Evolutionary conservation across 2,888 invertebrate genomes (phyloP), one percentile per base, ranked within the genome.

Genomic region (Mallateleia sp.): DNA sequence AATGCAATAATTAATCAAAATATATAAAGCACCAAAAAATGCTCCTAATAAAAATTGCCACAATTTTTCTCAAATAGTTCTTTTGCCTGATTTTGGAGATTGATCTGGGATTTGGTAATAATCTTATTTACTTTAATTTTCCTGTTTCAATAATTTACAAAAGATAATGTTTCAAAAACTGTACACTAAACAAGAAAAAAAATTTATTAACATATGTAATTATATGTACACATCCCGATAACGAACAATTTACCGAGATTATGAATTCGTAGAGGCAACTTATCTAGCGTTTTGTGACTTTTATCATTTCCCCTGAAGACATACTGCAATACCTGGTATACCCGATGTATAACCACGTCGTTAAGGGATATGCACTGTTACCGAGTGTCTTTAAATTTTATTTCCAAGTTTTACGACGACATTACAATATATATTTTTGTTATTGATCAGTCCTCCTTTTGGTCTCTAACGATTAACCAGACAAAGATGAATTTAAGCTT

Each of bases 321-420:
- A 42, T 54, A 69, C 18, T 66, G 77, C 67, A 78, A 79, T 58
- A 79, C 69, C 28, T 14, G 20, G 67, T 38, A 58, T 28, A 69
- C 28, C 7, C 25, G 50, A 69, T 60, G 50, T 38, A 78, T 78
- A 24, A 50, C 9, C 38, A 32, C 47, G 47, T 18, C 54, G 45
- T 78, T 69, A 50, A 34, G 62, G 38, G n/a, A 77, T 66, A 77
- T 66, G 32, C 77, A 77, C 56, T 77, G 77, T 77, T 77, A 77
- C 9, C 20, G 34, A 77, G 56, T 54, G 66, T 66, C 18, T 38
- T n/a, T 18, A 66, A 42, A 66, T 69, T 79, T 79, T 79, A 79
- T 79, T 79, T 79, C 20, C 66, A 67, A 79, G 67, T 69, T 79
- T 77, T 78, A 58, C 78, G 24, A 66, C 15, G 50, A 67, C 67